Conservation (phyloP, 2,797 vertebrate genomes). For the Tamandua tetradactyla region DNA sequence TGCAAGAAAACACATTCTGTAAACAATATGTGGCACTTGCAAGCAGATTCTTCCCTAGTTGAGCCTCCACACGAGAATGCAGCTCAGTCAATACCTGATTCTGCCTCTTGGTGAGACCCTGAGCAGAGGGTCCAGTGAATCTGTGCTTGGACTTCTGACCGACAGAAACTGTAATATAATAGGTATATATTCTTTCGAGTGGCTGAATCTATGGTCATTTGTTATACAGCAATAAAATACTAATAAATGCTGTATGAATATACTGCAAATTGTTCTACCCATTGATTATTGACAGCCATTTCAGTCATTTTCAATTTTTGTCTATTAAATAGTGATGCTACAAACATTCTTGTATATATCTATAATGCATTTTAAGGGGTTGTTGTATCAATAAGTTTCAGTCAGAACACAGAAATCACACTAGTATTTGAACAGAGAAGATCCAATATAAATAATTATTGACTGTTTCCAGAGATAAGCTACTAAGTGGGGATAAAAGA, state of each 20-base stretch:
- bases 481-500: not conserved
- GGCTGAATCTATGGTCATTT: not conserved
- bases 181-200: not conserved
- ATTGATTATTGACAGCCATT: not conserved
- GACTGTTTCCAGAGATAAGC: too few relatives aligned
- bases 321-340: not conserved
- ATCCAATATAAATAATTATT: too few relatives aligned
- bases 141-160: not conserved
- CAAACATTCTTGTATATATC: not conserved
- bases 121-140: not conserved
- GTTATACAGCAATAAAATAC: not conserved
- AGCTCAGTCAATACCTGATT: too few relatives aligned
- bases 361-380: not conserved
- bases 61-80: too few relatives aligned
- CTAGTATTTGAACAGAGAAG: too few relatives aligned
- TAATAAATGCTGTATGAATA: not conserved
- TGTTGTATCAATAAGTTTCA: not conserved
- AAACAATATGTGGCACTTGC: not conserved
- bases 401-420: not conserved
- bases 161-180: not conserved
- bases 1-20: not conserved
- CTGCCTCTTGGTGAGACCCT: too few relatives aligned
- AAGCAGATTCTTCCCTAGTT: not conserved
- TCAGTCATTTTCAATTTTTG: not conserved
- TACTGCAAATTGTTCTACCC: not conserved